phyloP scores from a whole-genome alignment of 2,797 vertebrate genomes.

The Tokudaia tokunoshimensis region DNA sequence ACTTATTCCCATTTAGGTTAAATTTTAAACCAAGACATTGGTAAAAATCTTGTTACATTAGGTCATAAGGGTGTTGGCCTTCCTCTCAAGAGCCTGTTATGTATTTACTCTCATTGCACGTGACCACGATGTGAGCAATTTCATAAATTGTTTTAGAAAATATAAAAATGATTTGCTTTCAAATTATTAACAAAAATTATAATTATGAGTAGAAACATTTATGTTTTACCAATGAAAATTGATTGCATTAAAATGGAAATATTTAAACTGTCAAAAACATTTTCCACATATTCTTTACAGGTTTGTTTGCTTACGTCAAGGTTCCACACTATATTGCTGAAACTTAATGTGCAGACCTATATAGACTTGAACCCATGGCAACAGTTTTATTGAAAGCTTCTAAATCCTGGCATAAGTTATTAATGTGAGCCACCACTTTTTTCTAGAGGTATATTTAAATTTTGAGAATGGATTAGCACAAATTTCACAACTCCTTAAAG shows the following conservation, averaged over 20 bases:
- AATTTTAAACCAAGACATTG: background rate
- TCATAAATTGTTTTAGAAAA: background rate
- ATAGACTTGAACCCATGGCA: background rate
- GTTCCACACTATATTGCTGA: background rate
- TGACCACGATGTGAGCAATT: background rate
- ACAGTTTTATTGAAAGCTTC: background rate
- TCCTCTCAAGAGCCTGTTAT: background rate
- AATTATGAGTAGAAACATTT: background rate
- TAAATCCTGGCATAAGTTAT: background rate
- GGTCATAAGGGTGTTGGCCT: background rate
- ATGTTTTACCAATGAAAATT: background rate
- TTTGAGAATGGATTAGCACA: background rate
- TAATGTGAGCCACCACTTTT: background rate
- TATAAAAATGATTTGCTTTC: background rate
- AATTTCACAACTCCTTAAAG: background rate
- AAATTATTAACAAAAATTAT: slow-evolving; percentile 9
- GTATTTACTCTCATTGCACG: background rate
- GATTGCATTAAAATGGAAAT: background rate
- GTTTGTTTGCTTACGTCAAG: background rate
- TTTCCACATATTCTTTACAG: background rate
- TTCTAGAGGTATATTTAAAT: background rate
- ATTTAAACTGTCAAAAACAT: background rate
- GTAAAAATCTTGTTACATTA: slow-evolving; percentile 12
- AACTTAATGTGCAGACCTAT: background rate
- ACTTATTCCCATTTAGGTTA: background rate